phyloP scores from a whole-genome alignment of 2,113 vertebrate genomes.

The Cettia cetti region DNA sequence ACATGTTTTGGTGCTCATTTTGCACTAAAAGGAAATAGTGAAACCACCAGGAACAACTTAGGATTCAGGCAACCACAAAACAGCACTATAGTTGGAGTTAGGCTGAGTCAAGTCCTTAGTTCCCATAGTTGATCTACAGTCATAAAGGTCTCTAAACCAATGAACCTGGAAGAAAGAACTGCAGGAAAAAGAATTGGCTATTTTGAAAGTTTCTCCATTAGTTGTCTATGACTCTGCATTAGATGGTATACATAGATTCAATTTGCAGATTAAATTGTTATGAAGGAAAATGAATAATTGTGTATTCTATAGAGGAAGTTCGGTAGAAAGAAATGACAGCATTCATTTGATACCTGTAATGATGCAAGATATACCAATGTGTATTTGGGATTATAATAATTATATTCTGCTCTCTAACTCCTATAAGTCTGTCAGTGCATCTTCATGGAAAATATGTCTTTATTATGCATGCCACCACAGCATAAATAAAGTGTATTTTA shows the following conservation, averaged over 20 bases:
- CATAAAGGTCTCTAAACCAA: neutral
- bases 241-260: neutral
- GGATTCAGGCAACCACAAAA: neutral
- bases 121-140: neutral
- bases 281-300: neutral
- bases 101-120: neutral
- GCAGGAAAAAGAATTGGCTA: neutral
- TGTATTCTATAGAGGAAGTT: neutral
- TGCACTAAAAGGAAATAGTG: neutral
- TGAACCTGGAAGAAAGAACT: neutral
- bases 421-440: neutral
- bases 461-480: neutral
- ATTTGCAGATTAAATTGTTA: neutral
- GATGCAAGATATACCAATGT: neutral
- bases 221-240: neutral
- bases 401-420: neutral
- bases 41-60: neutral
- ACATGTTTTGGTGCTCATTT: neutral
- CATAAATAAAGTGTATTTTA: neutral
- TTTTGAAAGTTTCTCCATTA: neutral
- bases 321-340: neutral
- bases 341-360: neutral
- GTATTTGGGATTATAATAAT: neutral
- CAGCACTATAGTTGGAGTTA: neutral
- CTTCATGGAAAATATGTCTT: neutral